Evolutionary conservation across 2,888 invertebrate species (phyloP), one percentile per base, ranked within the genome.

Genomic region (Cotesia congregata): DNA sequence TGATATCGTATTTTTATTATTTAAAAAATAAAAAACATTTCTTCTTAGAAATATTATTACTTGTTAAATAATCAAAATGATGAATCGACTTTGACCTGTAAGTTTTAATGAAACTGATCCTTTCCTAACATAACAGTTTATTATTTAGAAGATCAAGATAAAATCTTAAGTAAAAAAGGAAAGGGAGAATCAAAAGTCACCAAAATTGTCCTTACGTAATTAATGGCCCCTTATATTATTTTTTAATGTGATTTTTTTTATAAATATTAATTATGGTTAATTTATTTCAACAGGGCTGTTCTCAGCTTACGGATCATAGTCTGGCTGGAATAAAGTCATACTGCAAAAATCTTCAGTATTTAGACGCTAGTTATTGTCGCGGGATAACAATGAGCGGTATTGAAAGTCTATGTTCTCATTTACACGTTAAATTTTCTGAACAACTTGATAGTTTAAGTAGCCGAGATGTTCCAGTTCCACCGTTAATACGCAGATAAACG

Each of bases 331-430:
- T 94, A 50, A 90, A 88, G 80, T 82, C 84, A 0, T 84, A 92
- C 83, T 92, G 93, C 83, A 87, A 90, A 76, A 90, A 90, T 78
- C 88, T 94, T 74, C 91, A 91, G 81, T 90, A 91, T 79, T 86
- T 94, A 74, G 93, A 94, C 84, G 91, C 93, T 6, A 92, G 91
- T 83, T 90, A 90, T 6, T 92, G 92, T 82, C 90, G 90, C 15
- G 89, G 90, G 70, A 90, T 92, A 81, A 90, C 92, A 5, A 88
- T 90, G 2, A 91, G 91, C 78, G 87, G 80, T 12, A 74, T 84
- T 7, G 80, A 83, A 67, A 82, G 78, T 59, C 77, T 83, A 1
- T 61, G 70, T 50, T 50, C 50, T 67, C 79, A 84, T 72, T 76
- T 85, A 38, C 80, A 84, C 69, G 82, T 85, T 1, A 81, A 84